Evolutionary conservation across 2,797 vertebrate genomes (phyloP).

Genomic region (Scyliorhinus canicula): DNA sequence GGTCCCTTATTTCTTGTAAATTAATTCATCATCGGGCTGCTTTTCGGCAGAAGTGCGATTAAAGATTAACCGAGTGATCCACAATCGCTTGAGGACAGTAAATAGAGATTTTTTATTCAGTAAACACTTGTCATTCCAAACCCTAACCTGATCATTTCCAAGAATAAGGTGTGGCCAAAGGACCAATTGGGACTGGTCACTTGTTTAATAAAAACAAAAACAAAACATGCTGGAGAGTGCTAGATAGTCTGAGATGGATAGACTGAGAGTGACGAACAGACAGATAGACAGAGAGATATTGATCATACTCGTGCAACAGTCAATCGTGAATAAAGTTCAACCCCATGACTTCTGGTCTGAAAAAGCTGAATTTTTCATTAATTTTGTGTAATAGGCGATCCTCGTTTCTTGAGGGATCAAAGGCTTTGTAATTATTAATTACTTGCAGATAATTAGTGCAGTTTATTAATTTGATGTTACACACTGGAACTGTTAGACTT

Average conservation of each 20-base stretch:
- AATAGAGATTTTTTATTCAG: neutral
- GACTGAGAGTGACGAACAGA: too few relatives aligned
- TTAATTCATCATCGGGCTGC: neutral
- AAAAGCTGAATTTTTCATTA: neutral
- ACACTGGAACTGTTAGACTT: neutral
- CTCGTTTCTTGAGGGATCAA: neutral
- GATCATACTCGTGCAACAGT: neutral
- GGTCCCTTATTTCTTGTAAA: neutral
- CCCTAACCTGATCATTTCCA: neutral
- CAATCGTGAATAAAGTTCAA: neutral
- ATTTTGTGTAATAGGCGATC: neutral
- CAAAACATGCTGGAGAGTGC: neutral
- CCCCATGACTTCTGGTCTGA: neutral
- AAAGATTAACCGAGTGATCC: neutral
- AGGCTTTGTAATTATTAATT: neutral
- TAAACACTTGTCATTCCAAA: neutral
- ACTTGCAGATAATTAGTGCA: neutral
- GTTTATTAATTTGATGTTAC: neutral
- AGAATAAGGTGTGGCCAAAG: neutral
- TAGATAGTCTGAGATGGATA: neutral
- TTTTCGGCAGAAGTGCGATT: neutral
- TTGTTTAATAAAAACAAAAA: neutral
- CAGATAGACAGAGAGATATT: too few relatives aligned
- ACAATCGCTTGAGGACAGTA: neutral
- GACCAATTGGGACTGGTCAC: neutral